Base-by-base conservation (phyloP, 2,113 vertebrate genomes). In the Macrotus californicus region DNA sequence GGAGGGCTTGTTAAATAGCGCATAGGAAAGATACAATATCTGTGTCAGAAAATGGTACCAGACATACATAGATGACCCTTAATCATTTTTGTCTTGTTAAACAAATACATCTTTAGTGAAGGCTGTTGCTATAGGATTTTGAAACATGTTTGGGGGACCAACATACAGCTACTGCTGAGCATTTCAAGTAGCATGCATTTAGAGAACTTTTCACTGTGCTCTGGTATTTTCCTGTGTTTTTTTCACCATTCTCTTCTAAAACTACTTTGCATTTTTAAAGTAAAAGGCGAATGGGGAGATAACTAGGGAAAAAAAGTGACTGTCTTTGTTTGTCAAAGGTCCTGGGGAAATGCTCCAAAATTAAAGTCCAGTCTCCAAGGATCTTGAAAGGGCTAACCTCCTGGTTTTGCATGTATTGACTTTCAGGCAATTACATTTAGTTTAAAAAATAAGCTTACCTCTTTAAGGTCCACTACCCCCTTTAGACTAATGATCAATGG, bases 1-100 rank as follows among this genome's bases (percentile, higher is more conserved):
- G 88, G 70, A 46, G 54, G 76, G 85, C 21, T n/a, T 73, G 82
- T 95, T 95, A 46, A 92, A 39, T 75, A 85, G 70, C 56, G 76
- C 0, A n/a, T 76, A 66, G 50, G 70, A 96, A 96, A 91, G 16
- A 87, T 95, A 22, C 31, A 50, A 4, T n/a, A 21, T 36, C 7
- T 89, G 36, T 52, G 11, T 84, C 69, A 94, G 73, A 88, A 90
- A 92, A 48, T 64, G 52, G 61, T 66, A n/a, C 46, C 24, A 59
- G n/a, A 72, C 56, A 77, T 64, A 88, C 34, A 18, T 5, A 85
- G 31, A 56, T 43, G n/a, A 69, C 69, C 75, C 39, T 72, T 67
- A 69, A 80, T 77, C 36, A 54, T 73, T 88, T 94, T 95, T 94
- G 41, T 64, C 46, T 79, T 92, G n/a, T 52, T 95, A n/a, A 94